Conservation (phyloP, 1,140 invertebrate species). For the Phymorhynchus buccinoides region DNA sequence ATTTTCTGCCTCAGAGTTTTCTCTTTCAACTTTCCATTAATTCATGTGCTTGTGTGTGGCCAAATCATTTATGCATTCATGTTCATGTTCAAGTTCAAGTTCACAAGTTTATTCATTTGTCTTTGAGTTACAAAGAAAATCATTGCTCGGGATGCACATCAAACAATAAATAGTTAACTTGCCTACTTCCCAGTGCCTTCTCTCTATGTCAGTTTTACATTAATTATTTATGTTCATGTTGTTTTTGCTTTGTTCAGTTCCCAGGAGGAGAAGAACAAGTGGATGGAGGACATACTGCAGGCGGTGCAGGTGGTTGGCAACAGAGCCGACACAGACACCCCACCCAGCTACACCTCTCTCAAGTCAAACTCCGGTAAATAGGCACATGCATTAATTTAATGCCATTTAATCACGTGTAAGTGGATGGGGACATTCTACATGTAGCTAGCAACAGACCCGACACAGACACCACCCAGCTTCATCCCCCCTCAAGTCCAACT, state of each 20-base stretch:
- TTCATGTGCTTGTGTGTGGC: too few species aligned
- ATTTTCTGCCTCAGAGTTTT: too few species aligned
- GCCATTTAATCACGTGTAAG: too few species aligned
- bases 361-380: conserved; percentile 78
- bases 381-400: too few species aligned
- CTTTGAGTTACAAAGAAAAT: too few species aligned
- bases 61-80: too few species aligned
- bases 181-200: too few species aligned
- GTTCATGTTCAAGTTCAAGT: too few species aligned
- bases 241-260: conserved; percentile 78
- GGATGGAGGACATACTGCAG: conserved; percentile 86
- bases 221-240: conserved; percentile 58
- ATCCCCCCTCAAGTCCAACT: conserved; percentile 82
- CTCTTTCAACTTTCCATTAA: too few species aligned
- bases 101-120: too few species aligned
- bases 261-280: conserved; percentile 88
- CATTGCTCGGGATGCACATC: too few species aligned
- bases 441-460: conserved; percentile 78
- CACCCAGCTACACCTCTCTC: conserved; percentile 81
- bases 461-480: conserved; percentile 76
- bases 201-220: neutral
- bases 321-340: conserved; percentile 73
- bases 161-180: too few species aligned
- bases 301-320: conserved; percentile 80
- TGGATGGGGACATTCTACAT: conserved; percentile 89